phyloP scores from a whole-genome alignment of 2,888 invertebrate species.

The Cosmorhoe ocellata region DNA sequence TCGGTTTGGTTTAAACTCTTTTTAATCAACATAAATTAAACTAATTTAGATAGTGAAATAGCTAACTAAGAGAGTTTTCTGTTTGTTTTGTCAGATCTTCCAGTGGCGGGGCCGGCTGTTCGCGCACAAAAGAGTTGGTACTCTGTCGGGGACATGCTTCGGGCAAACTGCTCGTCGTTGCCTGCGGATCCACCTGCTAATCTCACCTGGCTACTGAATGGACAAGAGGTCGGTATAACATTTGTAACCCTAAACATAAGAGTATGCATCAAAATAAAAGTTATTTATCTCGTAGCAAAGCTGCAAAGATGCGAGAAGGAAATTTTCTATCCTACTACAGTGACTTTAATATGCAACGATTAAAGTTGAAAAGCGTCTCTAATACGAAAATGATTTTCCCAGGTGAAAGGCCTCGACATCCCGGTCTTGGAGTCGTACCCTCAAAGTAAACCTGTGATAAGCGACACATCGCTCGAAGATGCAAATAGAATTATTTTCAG shows the following conservation, averaged over 20 bases:
- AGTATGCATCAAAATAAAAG: too few relatives aligned
- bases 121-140: constrained; percentile 86
- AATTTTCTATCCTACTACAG: too few relatives aligned
- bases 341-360: neutral
- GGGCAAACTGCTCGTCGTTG: constrained; percentile 86
- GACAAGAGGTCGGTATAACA: constrained; percentile 84
- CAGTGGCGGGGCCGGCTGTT: constrained; percentile 84
- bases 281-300: too few relatives aligned
- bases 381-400: constrained; percentile 32
- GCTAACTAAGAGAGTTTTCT: constrained; percentile 13
- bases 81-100: constrained; percentile 78
- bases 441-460: constrained; percentile 65
- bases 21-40: constrained; percentile 26
- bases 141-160: constrained; percentile 85
- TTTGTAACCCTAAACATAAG: constrained; percentile 4
- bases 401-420: constrained; percentile 76
- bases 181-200: constrained; percentile 86
- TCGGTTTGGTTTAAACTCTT: constrained; percentile 21
- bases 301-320: too few relatives aligned
- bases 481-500: constrained; percentile 81
- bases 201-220: constrained; percentile 87
- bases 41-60: constrained; percentile 21
- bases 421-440: constrained; percentile 61
- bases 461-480: constrained; percentile 75
- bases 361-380: constrained; percentile 10